These are phyloP conservation scores for Euphonia xanthogaster DNA, from an alignment of 2,797 vertebrate species.

Conservation along the genomic window DNA sequence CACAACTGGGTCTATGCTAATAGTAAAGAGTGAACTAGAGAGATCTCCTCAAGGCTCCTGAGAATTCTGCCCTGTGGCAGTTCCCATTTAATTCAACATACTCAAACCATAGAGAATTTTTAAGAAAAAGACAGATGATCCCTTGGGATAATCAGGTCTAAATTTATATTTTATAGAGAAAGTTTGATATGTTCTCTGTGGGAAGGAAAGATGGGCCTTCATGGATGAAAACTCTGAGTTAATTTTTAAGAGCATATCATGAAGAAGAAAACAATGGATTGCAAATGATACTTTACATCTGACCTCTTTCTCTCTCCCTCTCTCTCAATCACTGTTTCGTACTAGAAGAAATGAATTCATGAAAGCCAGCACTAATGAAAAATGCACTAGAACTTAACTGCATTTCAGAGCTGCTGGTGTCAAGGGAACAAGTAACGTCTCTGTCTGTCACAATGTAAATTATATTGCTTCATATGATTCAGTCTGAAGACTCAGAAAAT, in stretches of 20 bases:
- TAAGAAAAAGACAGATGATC: not conserved
- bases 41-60: not conserved
- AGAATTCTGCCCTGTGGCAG: not conserved
- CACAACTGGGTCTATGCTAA: not conserved
- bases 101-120: not conserved
- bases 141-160: not conserved
- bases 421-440: constrained; percentile 29
- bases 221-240: not conserved
- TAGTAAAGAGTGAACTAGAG: not conserved
- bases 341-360: not conserved
- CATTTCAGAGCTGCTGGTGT: constrained; percentile 31
- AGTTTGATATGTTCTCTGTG: not conserved
- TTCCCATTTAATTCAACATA: not conserved
- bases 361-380: constrained; percentile 29
- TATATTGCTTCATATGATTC: not conserved
- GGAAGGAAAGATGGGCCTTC: not conserved
- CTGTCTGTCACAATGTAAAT: constrained; percentile 19
- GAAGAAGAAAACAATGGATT: not conserved
- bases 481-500: not conserved
- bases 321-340: not conserved
- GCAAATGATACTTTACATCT: not conserved
- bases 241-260: not conserved
- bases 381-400: constrained; percentile 45
- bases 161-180: not conserved
- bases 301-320: not conserved